A percentile compares a stretch with the other conserved stretches of the same genome.
Conservation (phyloP, 2,888 invertebrate genomes). For the Synergus japonicus region DNA sequence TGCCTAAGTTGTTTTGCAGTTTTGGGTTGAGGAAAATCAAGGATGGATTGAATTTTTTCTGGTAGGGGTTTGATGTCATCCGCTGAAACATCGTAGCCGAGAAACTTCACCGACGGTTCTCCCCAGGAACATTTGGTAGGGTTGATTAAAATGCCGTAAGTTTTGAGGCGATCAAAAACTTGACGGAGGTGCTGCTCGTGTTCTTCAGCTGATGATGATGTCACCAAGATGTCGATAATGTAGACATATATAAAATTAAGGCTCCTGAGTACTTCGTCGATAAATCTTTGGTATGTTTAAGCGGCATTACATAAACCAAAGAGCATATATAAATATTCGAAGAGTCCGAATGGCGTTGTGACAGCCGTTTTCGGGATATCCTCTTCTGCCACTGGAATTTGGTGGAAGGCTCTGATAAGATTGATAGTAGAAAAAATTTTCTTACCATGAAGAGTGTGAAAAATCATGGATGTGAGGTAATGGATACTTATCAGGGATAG, state of each 20-base stretch:
- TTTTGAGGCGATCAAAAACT: no score
- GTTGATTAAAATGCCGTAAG: no score
- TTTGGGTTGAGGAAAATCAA: no score
- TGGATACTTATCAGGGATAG: no score
- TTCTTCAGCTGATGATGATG: neutral
- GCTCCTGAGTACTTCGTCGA: conserved; percentile 43
- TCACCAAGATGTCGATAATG: conserved; percentile 50
- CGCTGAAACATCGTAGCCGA: no score
- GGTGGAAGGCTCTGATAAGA: no score
- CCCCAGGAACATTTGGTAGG: no score
- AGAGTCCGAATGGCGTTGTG: conserved; percentile 66
- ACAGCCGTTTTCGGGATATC: conserved; percentile 67
- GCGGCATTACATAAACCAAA: conserved; percentile 65
- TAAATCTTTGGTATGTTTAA: conserved; percentile 58
- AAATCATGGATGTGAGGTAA: no score
- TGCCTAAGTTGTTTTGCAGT: no score
- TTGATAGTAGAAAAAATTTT: neutral
- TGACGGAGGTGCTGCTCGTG: neutral
- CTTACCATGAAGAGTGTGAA: conserved; percentile 52
- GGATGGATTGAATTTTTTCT: no score
- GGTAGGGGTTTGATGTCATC: no score
- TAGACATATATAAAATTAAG: conserved; percentile 52
- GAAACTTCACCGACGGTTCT: no score
- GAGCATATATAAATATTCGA: conserved; percentile 62
- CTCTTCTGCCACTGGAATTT: conserved; percentile 38